Base-by-base conservation (phyloP, 2,888 invertebrate species). In the Trichacis sp. region DNA sequence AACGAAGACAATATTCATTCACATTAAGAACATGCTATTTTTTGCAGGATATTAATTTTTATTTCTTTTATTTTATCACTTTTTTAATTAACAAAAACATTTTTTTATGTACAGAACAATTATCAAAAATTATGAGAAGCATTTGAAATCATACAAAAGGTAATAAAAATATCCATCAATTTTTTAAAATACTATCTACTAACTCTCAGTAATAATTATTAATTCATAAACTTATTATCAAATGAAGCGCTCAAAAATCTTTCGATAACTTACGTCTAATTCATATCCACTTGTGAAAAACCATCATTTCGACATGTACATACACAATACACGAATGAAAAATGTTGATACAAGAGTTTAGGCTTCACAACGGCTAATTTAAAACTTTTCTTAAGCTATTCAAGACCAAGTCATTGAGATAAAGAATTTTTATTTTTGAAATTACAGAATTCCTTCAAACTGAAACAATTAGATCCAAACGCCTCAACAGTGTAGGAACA, bases 61-160 rank as follows among this genome's bases (percentile, higher is more conserved):
- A 6, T 36, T 12, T 11, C 11, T 36, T 36, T 11, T 6, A 6
- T 36, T 36, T 36, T 36, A n/a, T 36, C 12, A 11, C 12, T 36
- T 36, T 36, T 36, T 36, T 36, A 36, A 36, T 36, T 36, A 36
- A 36, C 36, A 36, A 36, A 36, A 36, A 36, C 36, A 36, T 11
- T 3, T 36, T 36, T 24, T 36, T 36, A 36, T 36, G 4, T 36
- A 36, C 36, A 36, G 36, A 36, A 36, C 12, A 36, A 36, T 36
- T 36, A 36, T 36, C 36, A 36, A 36, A 36, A 36, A 11, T 36
- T 4, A 36, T 12, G 36, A 36, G 11, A 36, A 36, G 36, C 36
- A 36, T 3, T 36, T 36, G 36, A 36, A 36, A 36, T 36, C 36
- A 36, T 36, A 36, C 36, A 36, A 36, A 36, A 36, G 11, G 36